Evolutionary conservation across 1,140 invertebrate genomes (phyloP).

Genomic region (Panagrolaimus sp.): DNA sequence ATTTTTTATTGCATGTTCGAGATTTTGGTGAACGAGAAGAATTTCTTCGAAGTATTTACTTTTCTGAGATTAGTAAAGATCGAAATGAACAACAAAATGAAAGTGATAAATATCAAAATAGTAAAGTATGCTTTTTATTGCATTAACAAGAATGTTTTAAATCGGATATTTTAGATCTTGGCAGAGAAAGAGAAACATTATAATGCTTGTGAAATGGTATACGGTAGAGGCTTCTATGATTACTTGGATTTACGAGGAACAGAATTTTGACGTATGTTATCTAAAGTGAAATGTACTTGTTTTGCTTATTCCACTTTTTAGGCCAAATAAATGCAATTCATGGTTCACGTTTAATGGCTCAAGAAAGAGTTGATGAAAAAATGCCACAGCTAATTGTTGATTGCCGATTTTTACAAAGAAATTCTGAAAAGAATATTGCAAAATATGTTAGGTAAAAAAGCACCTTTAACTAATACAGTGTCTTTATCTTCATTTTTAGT

Average conservation of each 20-base stretch:
- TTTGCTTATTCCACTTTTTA: background rate
- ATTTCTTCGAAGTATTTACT: background rate
- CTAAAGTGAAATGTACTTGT: background rate
- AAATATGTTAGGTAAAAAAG: background rate
- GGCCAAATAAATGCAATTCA: background rate
- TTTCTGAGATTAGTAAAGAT: background rate
- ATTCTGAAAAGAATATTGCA: background rate
- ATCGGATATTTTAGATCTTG: too few relatives aligned
- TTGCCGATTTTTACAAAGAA: background rate
- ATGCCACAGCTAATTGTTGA: constrained; percentile 15
- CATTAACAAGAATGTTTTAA: too few relatives aligned
- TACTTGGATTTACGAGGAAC: background rate
- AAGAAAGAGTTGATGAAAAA: constrained; percentile 14
- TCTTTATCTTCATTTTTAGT: background rate
- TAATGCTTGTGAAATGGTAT: background rate
- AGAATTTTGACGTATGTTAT: constrained; percentile 11
- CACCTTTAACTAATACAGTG: background rate
- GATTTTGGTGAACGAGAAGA: background rate
- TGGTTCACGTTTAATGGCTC: constrained; percentile 3
- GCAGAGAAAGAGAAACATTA: background rate
- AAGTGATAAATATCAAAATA: background rate
- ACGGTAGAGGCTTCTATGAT: constrained; percentile 2
- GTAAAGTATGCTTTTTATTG: background rate
- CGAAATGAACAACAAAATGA: background rate
- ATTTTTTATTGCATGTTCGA: background rate